Conservation (phyloP, 1,140 invertebrate species). For the Drosophila oshimai region DNA sequence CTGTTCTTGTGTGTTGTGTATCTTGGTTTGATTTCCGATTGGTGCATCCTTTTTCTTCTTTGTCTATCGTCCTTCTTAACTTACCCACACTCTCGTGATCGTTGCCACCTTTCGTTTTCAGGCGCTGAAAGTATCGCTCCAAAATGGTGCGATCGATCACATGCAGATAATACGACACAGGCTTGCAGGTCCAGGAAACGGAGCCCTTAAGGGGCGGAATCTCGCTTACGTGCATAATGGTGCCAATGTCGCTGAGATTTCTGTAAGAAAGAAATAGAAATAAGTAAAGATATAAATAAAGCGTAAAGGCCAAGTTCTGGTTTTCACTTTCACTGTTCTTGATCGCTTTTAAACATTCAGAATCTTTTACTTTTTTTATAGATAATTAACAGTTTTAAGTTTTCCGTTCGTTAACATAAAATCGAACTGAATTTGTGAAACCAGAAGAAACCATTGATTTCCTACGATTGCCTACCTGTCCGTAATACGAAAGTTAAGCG, state of each 20-base stretch:
- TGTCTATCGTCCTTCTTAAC: slow-evolving; percentile 22
- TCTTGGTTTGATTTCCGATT: slow-evolving; percentile 10
- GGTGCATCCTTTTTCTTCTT: neutral
- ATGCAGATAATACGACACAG: slow-evolving; percentile 98
- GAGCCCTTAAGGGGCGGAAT: slow-evolving; percentile 96
- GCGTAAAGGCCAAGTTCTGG: neutral
- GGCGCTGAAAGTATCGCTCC: slow-evolving; percentile 96
- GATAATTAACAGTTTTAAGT: no score
- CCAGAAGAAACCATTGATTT: no score
- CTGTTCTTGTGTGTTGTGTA: slow-evolving; percentile 1
- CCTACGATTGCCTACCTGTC: slow-evolving; percentile 90
- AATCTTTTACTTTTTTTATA: no score
- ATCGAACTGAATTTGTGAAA: no score
- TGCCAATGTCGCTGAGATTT: slow-evolving; percentile 95
- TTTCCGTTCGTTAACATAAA: no score
- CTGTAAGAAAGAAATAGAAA: slow-evolving; percentile 51
- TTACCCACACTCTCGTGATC: slow-evolving; percentile 82
- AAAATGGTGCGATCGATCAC: slow-evolving; percentile 97
- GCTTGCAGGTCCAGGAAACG: slow-evolving; percentile 99
- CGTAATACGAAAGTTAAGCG: slow-evolving; percentile 98
- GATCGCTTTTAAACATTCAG: no score
- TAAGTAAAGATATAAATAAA: neutral
- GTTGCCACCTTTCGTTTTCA: slow-evolving; percentile 93
- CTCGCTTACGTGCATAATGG: slow-evolving; percentile 98
- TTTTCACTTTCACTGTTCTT: no score